A percentile compares a stretch with the other conserved stretches of the same genome.
Evolutionary conservation across 2,113 vertebrate species (phyloP).

Genomic region (Dasyurus viverrinus): DNA sequence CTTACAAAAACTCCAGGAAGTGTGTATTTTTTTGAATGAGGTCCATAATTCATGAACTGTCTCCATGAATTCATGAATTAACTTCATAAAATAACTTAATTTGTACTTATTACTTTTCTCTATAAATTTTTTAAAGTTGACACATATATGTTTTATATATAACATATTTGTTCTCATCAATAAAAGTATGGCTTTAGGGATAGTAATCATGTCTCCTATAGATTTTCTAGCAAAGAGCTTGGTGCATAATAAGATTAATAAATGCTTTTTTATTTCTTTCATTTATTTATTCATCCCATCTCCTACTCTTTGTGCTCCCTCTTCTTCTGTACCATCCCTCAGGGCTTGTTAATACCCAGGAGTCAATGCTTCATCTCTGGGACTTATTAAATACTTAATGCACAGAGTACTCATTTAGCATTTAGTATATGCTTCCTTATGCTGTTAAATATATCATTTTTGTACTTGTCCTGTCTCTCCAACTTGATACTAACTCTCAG

Average conservation of each 20-base stretch:
- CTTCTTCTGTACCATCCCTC: not conserved
- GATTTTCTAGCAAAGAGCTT: not conserved
- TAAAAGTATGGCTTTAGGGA: no score
- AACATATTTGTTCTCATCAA: not conserved
- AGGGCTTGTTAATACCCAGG: not conserved
- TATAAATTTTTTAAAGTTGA: not conserved
- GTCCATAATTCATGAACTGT: not conserved
- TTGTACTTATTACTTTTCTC: not conserved
- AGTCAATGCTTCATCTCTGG: not conserved
- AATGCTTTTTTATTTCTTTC: not conserved
- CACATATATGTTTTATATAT: not conserved
- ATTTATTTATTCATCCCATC: not conserved
- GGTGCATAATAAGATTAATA: not conserved
- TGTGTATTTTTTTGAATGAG: not conserved
- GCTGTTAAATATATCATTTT: not conserved
- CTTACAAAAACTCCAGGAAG: not conserved
- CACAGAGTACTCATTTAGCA: not conserved
- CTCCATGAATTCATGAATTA: not conserved
- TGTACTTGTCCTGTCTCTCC: not conserved
- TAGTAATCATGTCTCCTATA: not conserved
- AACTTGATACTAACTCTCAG: not conserved
- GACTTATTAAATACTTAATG: not conserved
- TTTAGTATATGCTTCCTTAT: not conserved
- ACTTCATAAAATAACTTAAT: not conserved
- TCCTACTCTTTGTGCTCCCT: not conserved